Percentiles rank a stretch among this genome's conserved stretches.
phyloP scores from a whole-genome alignment of 2,888 invertebrate species.

The Saturnia japonica region DNA sequence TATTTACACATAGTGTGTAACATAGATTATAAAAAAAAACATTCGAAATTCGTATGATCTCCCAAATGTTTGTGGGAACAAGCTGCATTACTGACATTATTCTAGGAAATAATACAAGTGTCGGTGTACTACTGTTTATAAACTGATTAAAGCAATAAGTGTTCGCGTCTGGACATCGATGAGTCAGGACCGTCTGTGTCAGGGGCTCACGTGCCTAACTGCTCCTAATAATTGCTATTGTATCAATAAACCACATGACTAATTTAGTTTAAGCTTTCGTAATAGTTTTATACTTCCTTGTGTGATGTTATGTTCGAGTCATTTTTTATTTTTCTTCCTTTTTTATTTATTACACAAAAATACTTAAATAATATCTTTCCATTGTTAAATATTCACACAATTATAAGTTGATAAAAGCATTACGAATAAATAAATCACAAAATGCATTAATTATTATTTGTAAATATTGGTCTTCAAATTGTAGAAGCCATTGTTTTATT shows the following conservation, averaged over 20 bases:
- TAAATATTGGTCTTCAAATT: too few species aligned
- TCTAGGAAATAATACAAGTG: constrained; percentile 46
- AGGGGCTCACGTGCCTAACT: constrained; percentile 32
- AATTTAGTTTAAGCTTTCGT: constrained; percentile 35
- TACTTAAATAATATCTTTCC: too few species aligned
- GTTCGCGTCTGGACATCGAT: constrained; percentile 40
- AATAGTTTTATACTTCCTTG: constrained; percentile 42
- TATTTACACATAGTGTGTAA: background rate
- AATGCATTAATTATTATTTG: too few species aligned
- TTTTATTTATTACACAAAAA: background rate
- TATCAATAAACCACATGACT: constrained; percentile 35
- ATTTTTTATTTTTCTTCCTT: background rate
- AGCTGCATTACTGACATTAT: constrained; percentile 24
- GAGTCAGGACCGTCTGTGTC: constrained; percentile 40
- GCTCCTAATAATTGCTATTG: constrained; percentile 33
- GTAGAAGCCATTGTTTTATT: too few species aligned
- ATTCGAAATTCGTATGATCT: background rate
- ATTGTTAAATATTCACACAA: too few species aligned
- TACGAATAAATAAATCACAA: too few species aligned
- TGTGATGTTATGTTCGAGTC: constrained; percentile 34
- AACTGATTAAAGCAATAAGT: constrained; percentile 49
- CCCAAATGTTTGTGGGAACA: background rate
- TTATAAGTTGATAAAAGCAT: too few species aligned
- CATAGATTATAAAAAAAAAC: background rate
- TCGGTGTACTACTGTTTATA: constrained; percentile 41